Conservation (phyloP, 2,797 vertebrate genomes). For the Monodelphis domestica region DNA sequence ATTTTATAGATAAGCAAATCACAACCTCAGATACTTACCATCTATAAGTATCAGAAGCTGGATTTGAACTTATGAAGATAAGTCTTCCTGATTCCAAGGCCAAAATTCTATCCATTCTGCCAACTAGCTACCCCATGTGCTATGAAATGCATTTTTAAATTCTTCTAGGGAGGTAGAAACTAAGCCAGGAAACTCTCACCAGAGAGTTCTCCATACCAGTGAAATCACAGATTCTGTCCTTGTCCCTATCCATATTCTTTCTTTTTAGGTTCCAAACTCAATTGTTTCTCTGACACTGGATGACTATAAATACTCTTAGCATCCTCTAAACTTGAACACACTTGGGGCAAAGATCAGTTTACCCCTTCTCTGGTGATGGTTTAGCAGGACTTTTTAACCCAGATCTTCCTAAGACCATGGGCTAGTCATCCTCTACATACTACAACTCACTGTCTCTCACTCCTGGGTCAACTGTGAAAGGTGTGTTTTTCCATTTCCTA, state of each 20-base stretch:
- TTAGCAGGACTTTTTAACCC: neutral
- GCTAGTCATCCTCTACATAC: neutral
- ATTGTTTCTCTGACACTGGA: neutral
- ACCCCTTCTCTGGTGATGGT: neutral
- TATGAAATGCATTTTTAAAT: neutral
- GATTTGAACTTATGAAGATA: too few species aligned
- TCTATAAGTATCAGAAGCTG: too few species aligned
- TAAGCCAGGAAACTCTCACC: neutral
- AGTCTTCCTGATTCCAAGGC: too few species aligned
- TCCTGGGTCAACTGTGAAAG: neutral
- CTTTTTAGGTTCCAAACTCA: neutral
- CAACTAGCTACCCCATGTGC: too few species aligned
- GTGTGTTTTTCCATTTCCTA: neutral
- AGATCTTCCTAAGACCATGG: neutral
- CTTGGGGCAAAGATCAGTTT: neutral
- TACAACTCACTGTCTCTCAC: neutral
- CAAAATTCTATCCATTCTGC: too few species aligned
- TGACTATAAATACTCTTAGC: neutral
- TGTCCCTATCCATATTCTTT: neutral
- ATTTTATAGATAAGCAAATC: too few species aligned
- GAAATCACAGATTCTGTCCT: neutral
- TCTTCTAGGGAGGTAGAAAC: neutral
- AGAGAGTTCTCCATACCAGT: neutral
- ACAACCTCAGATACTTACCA: too few species aligned
- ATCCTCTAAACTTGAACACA: neutral